Evolutionary conservation across 2,113 vertebrate genomes (phyloP), one percentile per base, ranked within the genome.

Genomic region (Rhea americana): DNA sequence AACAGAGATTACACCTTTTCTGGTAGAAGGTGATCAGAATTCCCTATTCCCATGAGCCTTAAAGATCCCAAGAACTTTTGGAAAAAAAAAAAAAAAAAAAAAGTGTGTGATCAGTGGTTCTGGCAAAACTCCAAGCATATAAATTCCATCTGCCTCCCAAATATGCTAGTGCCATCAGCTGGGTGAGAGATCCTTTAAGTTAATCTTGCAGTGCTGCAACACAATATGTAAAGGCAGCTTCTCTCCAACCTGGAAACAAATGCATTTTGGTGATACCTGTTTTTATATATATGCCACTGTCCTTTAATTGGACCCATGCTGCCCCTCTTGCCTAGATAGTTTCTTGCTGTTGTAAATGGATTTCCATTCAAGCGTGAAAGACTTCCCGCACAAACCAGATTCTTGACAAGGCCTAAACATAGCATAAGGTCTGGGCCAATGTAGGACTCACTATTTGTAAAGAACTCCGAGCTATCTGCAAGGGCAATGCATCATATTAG

Each of bases 341-440:
- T 6, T 39, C 56, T 51, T 67, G 5, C n/a, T 91, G 62, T 53
- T 74, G 37, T 50, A 70, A 66, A 63, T 63, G 17, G 53, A 76
- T 62, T 91, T 90, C 24, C 5, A 1, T 66, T 56, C 25, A 79
- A 61, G 28, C 3, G 1, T 71, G 62, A 87, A 92, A 78, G 37
- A 4, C 13, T 79, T 86, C 39, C 74, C 0, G 0, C 19, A 72
- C 30, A n/a, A 26, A 84, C 3, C 5, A 0, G 17, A 50, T 72
- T 90, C 53, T 56, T 78, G 53, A 50, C 48, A 62, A 68, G 53
- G 5, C 11, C 30, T 81, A 90, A 91, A 79, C 5, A 13, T 59
- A 63, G 61, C 45, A 80, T 63, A 80, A 85, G 81, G 48, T 75
- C 73, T n/a, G 12, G 22, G 47, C 48, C 65, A 70, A 61, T 86